Evolutionary conservation across 2,113 vertebrate species (phyloP), one percentile per base, ranked within the genome.

Genomic region (Chaetorhynchus papuensis): DNA sequence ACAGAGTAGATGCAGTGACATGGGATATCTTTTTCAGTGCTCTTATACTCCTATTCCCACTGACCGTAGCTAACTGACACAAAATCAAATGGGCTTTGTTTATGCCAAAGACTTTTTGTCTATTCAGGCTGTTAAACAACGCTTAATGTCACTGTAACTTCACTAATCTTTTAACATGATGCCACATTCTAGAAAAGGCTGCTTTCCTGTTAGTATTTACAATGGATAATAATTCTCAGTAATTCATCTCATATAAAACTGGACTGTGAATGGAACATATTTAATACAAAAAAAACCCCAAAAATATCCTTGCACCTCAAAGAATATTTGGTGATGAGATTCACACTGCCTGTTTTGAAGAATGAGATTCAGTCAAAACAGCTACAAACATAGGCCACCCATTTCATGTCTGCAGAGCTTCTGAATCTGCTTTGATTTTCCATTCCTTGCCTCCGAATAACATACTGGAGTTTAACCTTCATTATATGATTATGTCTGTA

Each of bases 401-500:
- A 86, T 89, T 94, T 78, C 27, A 47, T 54, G 28, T 75, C 71
- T 70, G 45, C 20, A 20, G 13, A 83, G 56, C 68, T 90, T 30
- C 47, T 81, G 68, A 66, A 78, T 66, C 72, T 94, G 41, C 68
- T 93, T 89, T 93, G 56, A 86, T 86, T 89, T 91, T 83, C 86
- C 44, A 15, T 56, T 90, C 71, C 31, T 91, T 88, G 21, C 47
- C 54, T 94, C 69, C 76, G 79, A 96, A 90, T 45, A 88, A 86
- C 64, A 56, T 37, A 37, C 57, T 37, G 56, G 39, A 81, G n/a
- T 60, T 94, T 96, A 93, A 93, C 93, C 93, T 97, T 97, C 93
- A 78, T 93, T 88, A 56, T 95, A 81, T 50, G 76, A 89, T 71
- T 93, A 90, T 66, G 77, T 68, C 90, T 89, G 79, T 87, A 75